A percentile compares a stretch with the other conserved stretches of the same genome.
Evolutionary conservation across 2,797 vertebrate genomes (phyloP).

Genomic region (Sebastes elongatus): DNA sequence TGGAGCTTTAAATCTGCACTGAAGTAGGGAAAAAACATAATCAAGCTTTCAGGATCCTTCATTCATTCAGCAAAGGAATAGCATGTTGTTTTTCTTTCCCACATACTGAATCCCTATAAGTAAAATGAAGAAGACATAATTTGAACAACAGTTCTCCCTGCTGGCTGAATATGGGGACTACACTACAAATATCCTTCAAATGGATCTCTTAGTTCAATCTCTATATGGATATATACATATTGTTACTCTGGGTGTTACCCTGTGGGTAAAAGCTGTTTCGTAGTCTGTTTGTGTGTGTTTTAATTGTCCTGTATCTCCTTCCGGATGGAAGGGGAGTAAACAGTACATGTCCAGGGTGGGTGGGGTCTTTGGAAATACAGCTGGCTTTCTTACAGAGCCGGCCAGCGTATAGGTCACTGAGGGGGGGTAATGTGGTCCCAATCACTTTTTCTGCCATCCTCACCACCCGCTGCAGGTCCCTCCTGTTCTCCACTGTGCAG

Average conservation of each 20-base stretch:
- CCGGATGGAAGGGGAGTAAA: too few species aligned
- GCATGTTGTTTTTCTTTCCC: neutral
- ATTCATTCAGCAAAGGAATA: neutral
- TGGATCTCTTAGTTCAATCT: neutral
- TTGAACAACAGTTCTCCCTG: conserved; percentile 44
- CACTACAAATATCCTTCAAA: neutral
- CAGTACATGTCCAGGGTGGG: too few species aligned
- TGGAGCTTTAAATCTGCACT: neutral
- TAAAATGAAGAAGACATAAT: neutral
- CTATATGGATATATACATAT: neutral
- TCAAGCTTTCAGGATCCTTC: neutral
- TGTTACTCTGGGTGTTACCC: neutral
- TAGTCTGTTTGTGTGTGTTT: neutral
- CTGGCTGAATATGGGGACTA: conserved; percentile 10
- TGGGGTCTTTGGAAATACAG: too few species aligned
- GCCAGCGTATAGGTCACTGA: too few species aligned
- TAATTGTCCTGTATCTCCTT: too few species aligned
- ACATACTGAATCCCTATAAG: neutral
- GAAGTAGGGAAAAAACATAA: neutral
- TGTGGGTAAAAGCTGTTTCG: too few species aligned
- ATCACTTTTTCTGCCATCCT: too few species aligned
- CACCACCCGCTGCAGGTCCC: too few species aligned
- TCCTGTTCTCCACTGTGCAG: too few species aligned
- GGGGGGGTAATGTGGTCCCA: too few species aligned
- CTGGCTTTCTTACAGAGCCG: too few species aligned